Evolutionary conservation across 2,797 vertebrate species (phyloP), one percentile per base, ranked within the genome.

Genomic region (Peromyscus aztecus): DNA sequence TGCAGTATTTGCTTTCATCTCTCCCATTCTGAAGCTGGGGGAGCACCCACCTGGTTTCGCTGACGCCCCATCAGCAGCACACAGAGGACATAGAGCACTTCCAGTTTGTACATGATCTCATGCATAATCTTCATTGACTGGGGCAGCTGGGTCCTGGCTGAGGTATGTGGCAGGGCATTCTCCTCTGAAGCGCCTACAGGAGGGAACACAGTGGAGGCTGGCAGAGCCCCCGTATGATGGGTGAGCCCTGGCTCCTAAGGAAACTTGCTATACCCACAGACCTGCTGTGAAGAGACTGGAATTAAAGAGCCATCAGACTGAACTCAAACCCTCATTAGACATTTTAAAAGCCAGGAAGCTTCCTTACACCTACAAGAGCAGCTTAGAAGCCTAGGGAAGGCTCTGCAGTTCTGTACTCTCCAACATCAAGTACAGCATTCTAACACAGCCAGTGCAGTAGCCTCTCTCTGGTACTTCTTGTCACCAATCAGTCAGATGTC

Each of bases 41-140:
- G n/a, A 93, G n/a, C 0, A 29, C 97, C 97, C 97, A 99, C 99
- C 99, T 99, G 99, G 97, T 99, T 99, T 97, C 99, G 99, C 97
- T 99, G 99, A 46, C 99, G 99, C 61, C 99, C 99, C 99, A 99
- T 99, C 69, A 99, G 99, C 89, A 99, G 98, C 77, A 99, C 99
- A 7, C 99, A 99, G 4, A 99, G 99, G 92, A 99, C 99, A 27
- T 99, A 99, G 3, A 99, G 99, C 96, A 99, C 99, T 97, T 99
- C 99, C 98, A 99, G 99, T 97, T 99, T 99, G 97, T 99, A 99
- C 99, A 99, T 99, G 94, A 99, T 99, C 98, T 99, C 99, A 0
- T 99, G 99, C 98, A 99, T 99, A 23, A 99, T 99, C 99, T 99
- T 99, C 99, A 99, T 99, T 37, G 99, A 99, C 97, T 99, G 99